Evolutionary conservation across 2,113 vertebrate genomes (phyloP).

Genomic region (Alligator mississippiensis): DNA sequence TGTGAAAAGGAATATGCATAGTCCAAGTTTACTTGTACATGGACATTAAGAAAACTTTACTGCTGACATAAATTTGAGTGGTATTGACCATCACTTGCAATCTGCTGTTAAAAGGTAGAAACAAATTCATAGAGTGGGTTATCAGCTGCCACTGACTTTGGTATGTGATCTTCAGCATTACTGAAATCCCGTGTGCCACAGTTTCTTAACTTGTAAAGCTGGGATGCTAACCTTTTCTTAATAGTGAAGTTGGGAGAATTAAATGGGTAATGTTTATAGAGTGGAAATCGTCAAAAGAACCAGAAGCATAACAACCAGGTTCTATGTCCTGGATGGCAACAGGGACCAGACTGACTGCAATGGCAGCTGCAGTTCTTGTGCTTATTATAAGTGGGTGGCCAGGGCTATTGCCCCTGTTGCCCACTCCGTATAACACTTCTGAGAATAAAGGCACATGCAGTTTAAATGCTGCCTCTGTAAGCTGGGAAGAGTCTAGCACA

Average conservation of each 20-base stretch:
- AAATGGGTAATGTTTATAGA: background rate
- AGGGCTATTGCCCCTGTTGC: no score
- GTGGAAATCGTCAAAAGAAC: no score
- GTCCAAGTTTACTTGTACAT: background rate
- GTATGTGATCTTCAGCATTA: background rate
- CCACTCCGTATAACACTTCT: no score
- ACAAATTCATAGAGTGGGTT: background rate
- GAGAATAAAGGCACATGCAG: no score
- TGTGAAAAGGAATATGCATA: conserved; percentile 22
- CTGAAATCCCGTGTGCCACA: background rate
- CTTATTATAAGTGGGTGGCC: no score
- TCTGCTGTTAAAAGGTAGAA: background rate
- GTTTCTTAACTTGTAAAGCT: background rate
- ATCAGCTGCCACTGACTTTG: background rate
- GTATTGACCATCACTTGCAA: conserved; percentile 20
- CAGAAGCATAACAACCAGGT: no score
- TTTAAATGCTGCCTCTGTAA: no score
- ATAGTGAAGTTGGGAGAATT: background rate
- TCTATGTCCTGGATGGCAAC: no score
- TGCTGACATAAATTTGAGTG: background rate
- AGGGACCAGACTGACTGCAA: no score
- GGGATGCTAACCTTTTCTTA: background rate
- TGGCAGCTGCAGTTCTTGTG: no score
- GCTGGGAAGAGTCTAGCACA: background rate
- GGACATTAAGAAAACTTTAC: conserved; percentile 28